Base-by-base conservation (phyloP, 1,140 invertebrate genomes). In the Monochamus saltuarius region DNA sequence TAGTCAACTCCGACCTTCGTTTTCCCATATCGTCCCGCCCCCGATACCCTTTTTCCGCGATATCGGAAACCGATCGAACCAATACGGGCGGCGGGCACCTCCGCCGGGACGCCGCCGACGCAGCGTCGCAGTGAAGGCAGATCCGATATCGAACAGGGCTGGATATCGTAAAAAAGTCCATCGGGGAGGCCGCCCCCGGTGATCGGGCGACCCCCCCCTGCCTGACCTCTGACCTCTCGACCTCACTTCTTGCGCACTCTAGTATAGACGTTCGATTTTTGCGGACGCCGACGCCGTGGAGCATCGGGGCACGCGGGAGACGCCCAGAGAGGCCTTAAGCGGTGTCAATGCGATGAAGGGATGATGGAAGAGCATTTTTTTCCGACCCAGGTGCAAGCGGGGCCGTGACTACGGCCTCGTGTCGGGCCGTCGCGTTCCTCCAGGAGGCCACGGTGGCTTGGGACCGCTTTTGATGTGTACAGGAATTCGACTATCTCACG, bases 191-290 rank as follows among this genome's bases (percentile, higher is more conserved):
- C 22, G 17, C 47, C 37, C 56, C 56, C 55, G 43, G 34, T n/a
- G n/a, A n/a, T n/a, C 54, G 55, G 22, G 46, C 38, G 8, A 11
- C 57, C 40, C 50, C 51, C 51, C 45, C 61, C 38, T 19, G 22
- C 29, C 50, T 54, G 64, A 68, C 66, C 66, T 66, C 53, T 68
- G 66, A 68, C 66, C 66, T 59, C 58, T 55, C 63, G 55, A 62
- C 61, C 66, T 67, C 64, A 70, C 68, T 70, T 65, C 61, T 69
- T 66, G 69, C 67, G 69, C 69, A 66, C 62, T 68, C 66, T 64
- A 67, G 65, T 71, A 71, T 68, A 68, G 67, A 64, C 57, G 69
- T 71, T 71, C 69, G 69, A 71, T 71, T 71, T 71, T 71, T 71
- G 67, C 55, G 61, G 67, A 67, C 66, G 65, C 65, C 62, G 62